Evolutionary conservation across 2,797 vertebrate genomes (phyloP), one percentile per base, ranked within the genome.

Genomic region (Lepus townsendii): DNA sequence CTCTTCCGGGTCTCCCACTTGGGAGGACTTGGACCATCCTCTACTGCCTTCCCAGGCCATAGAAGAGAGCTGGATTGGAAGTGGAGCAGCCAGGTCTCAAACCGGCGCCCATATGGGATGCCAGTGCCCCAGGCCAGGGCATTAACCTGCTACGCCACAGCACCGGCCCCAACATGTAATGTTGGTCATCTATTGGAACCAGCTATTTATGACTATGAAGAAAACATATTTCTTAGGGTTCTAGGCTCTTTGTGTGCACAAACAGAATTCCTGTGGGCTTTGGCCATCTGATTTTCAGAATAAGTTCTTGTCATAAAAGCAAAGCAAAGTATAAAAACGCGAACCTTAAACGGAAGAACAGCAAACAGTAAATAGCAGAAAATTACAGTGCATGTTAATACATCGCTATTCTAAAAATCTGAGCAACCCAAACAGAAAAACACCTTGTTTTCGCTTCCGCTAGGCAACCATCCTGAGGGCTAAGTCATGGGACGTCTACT

Each of bases 361-460:
- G 71, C 69, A 71, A 47, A 47, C 42, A 47, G 8, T 66, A 68
- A 62, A 30, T 20, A 86, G 32, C 27, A 80, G 77, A 73, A 87
- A 69, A 11, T 32, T 30, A 47, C 27, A 57, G 19, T 65, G 52
- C 63, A 80, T 79, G 79, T 79, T 20, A 57, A 57, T 57, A 47
- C 42, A 47, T 83, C 72, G 69, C 30, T 76, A 68, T 73, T 90
- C 82, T 88, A 72, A 86, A 94, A 93, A 38, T 9, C n/a, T 65
- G 85, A 90, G 84, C 50, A 94, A 79, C 38, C 26, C 79, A 95
- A 77, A 83, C 22, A n/a, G 32, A 80, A 96, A 84, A 96, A 30
- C 30, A 11, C 50, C 65, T 80, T 91, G 52, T 22, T 88, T 91
- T 88, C 90, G 69, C 60, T 82, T 82, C 78, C 84, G 38, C 2